phyloP scores from a whole-genome alignment of 2,113 vertebrate genomes.

The Nothocercus nigrocapillus region DNA sequence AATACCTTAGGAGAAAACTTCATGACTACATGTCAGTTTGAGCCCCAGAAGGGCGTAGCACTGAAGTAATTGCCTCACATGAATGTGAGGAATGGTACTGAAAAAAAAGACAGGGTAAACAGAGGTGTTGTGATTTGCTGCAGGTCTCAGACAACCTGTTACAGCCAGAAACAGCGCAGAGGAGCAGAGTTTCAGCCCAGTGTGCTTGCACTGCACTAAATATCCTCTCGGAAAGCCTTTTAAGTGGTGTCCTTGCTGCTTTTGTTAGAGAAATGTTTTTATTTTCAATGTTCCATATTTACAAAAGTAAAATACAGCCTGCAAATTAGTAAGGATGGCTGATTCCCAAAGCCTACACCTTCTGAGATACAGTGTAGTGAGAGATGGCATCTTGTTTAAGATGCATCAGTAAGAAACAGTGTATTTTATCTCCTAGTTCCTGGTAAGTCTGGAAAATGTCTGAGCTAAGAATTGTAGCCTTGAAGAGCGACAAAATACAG shows the following conservation, averaged over 20 bases:
- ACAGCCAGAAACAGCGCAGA: not conserved
- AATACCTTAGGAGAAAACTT: not conserved
- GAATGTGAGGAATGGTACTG: not conserved
- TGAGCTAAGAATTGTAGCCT: not conserved
- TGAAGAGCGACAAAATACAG: not conserved
- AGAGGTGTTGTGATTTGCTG: not conserved
- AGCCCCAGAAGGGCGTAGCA: not conserved
- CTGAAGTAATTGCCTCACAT: not conserved
- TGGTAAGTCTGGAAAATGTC: not conserved
- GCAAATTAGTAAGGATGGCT: not conserved
- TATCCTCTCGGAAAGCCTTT: not conserved
- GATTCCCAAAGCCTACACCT: not conserved
- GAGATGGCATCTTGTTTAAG: not conserved
- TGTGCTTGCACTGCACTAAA: not conserved
- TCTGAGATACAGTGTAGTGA: not conserved
- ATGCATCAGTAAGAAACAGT: not conserved
- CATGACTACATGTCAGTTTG: fast-evolving
- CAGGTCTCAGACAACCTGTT: not conserved
- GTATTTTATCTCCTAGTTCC: not conserved
- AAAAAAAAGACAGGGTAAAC: not conserved
- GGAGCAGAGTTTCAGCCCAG: not conserved
- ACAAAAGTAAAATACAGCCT: not conserved
- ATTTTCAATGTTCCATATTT: not conserved
- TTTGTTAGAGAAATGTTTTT: not conserved
- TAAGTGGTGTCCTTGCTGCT: not conserved